Evolutionary conservation across 2,113 vertebrate species (phyloP).

Genomic region (Platysteira castanea): DNA sequence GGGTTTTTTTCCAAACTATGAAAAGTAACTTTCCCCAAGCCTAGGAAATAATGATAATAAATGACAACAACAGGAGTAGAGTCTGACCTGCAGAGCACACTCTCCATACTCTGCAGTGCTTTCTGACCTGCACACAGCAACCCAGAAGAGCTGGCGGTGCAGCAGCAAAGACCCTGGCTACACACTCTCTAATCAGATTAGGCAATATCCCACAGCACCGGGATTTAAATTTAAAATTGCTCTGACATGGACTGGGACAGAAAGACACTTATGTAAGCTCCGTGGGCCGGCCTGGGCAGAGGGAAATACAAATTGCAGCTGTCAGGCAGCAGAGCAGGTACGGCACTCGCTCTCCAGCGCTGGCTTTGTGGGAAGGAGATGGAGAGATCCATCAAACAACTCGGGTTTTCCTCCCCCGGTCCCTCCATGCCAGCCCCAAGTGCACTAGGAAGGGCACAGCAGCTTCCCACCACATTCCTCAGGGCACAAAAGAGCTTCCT

Average conservation of each 20-base stretch:
- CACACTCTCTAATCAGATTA: not conserved
- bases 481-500: slow-evolving; percentile 43
- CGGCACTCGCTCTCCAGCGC: fast-evolving
- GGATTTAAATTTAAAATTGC: not conserved
- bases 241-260: slow-evolving; percentile 13
- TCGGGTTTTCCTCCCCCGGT: not conserved
- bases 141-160: not conserved
- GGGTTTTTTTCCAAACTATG: fast-evolving
- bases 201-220: not conserved
- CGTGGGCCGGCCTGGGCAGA: not conserved
- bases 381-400: not conserved
- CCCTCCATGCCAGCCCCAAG: not conserved
- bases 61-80: not conserved
- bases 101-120: not conserved
- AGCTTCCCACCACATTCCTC: slow-evolving; percentile 57
- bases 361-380: not conserved
- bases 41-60: not conserved
- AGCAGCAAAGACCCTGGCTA: not conserved
- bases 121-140: fast-evolving
- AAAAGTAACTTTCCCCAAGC: not conserved
- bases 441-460: slow-evolving; percentile 11
- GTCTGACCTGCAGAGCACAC: not conserved
- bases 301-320: not conserved
- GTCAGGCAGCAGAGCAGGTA: slow-evolving; percentile 22
- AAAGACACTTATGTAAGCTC: slow-evolving; percentile 8